Conservation (phyloP, 2,797 vertebrate genomes). For the Lithobates sylvaticus region DNA sequence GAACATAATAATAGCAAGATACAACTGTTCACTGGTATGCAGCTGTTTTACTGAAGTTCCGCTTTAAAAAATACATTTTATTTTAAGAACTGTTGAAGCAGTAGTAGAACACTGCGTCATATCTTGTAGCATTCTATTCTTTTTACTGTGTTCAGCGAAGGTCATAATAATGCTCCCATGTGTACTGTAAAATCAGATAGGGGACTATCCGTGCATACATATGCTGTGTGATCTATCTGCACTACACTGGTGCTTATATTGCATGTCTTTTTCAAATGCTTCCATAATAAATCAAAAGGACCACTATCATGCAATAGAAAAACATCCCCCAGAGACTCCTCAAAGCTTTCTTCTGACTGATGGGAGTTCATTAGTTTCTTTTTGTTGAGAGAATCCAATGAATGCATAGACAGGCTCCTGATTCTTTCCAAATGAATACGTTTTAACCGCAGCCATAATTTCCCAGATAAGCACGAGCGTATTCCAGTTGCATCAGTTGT, state of each 20-base stretch:
- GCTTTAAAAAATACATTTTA: neutral
- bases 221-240: slow-evolving; percentile 33
- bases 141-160: slow-evolving; percentile 26
- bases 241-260: slow-evolving; percentile 20
- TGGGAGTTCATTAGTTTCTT: slow-evolving; percentile 63
- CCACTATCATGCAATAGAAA: slow-evolving; percentile 35
- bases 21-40: no score
- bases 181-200: slow-evolving; percentile 20
- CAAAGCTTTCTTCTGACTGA: slow-evolving; percentile 62
- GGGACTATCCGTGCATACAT: slow-evolving; percentile 15
- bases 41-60: no score
- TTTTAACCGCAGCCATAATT: slow-evolving; percentile 66
- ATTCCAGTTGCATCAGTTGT: slow-evolving; percentile 60
- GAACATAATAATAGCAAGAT: no score
- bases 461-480: slow-evolving; percentile 59
- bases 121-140: neutral
- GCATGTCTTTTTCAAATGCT: slow-evolving; percentile 31
- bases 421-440: slow-evolving; percentile 69
- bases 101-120: neutral
- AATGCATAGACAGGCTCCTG: slow-evolving; percentile 57
- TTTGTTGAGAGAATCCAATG: slow-evolving; percentile 51
- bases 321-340: slow-evolving; percentile 21
- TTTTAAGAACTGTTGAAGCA: neutral
- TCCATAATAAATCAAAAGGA: slow-evolving; percentile 35
- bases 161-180: slow-evolving; percentile 29